Conservation (phyloP, 1,140 invertebrate species). For the Neodiprion fabricii region DNA sequence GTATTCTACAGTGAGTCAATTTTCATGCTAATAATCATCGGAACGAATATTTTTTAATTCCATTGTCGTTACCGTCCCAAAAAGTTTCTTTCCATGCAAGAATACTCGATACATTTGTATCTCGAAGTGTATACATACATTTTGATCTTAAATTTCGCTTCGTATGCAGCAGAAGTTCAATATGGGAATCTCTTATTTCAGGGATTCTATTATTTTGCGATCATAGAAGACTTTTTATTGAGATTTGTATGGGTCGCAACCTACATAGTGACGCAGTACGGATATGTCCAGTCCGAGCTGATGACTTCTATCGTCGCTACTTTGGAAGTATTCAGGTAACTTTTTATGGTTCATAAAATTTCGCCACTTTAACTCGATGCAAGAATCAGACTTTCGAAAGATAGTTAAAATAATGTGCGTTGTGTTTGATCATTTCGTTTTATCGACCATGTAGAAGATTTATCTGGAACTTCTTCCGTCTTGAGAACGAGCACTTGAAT, state of each 20-base stretch:
- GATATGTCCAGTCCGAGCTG: conserved; percentile 80
- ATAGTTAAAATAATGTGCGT: not conserved
- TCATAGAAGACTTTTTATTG: conserved; percentile 93
- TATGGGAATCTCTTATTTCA: conserved; percentile 56
- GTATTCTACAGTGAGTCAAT: conserved; percentile 65
- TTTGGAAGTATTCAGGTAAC: conserved; percentile 92
- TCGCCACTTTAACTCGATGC: not conserved
- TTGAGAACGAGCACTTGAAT: conserved; percentile 99
- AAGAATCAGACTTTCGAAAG: not conserved
- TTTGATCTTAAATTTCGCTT: not conserved
- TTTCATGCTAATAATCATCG: not conserved
- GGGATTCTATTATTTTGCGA: conserved; percentile 97
- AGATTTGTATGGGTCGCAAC: conserved; percentile 92
- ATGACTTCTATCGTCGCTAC: conserved; percentile 90
- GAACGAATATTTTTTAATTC: conserved; percentile 25
- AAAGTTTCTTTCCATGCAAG: conserved; percentile 40
- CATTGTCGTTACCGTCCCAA: conserved; percentile 17
- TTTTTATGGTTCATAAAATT: not conserved
- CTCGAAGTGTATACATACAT: not conserved
- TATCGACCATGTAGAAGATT: conserved; percentile 77
- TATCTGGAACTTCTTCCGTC: conserved; percentile 99
- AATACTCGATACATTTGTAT: conserved; percentile 46
- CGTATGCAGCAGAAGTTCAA: not conserved
- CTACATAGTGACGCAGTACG: conserved; percentile 86
- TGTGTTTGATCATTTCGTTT: no score